These are phyloP conservation scores for Pampusana beccarii DNA, from an alignment of 2,113 vertebrate genomes.

Conservation along the genomic window DNA sequence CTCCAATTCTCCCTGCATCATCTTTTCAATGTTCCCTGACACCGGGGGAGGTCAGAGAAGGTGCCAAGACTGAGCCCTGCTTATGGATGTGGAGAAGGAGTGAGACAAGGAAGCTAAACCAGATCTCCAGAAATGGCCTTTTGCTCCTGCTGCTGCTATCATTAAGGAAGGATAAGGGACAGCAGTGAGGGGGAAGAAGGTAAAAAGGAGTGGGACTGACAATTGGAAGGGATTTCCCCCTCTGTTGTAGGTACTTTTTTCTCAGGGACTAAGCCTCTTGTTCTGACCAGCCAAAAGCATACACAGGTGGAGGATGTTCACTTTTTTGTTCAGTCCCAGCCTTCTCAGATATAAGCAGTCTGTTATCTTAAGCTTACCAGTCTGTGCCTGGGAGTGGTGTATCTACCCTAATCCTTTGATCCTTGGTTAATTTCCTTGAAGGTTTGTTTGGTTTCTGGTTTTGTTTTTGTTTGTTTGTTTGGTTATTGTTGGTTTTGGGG, in stretches of 20 bases:
- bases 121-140: background rate
- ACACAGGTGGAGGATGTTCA: background rate
- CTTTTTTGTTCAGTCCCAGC: background rate
- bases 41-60: background rate
- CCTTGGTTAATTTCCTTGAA: background rate
- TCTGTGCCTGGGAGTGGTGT: background rate
- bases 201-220: background rate
- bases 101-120: fast-evolving
- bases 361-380: background rate
- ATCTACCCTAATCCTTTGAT: background rate
- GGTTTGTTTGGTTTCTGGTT: background rate
- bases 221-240: background rate
- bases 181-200: background rate
- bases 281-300: background rate
- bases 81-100: background rate
- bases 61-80: background rate
- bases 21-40: background rate
- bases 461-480: no score
- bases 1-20: background rate
- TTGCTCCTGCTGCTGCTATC: background rate
- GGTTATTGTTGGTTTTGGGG: no score
- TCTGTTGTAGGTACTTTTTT: background rate
- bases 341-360: background rate
- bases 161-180: background rate
- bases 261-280: background rate